Base-by-base conservation (phyloP, 1,140 invertebrate genomes). In the Drosophila setifemur region DNA sequence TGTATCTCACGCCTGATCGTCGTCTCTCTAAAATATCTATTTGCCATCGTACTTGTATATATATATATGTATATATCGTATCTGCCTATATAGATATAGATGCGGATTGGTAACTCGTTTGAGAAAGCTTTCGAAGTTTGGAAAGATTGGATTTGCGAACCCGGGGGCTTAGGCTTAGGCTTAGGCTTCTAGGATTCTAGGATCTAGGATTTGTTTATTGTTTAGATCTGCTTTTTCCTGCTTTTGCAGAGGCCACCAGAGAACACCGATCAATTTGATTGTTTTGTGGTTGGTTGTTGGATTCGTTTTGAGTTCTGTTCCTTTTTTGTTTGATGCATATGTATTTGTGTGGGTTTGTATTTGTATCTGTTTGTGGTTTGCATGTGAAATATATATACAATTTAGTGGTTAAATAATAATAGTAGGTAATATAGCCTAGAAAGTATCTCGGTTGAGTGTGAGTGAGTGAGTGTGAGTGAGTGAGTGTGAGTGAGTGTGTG, bases 311-410 rank as follows among this genome's bases (percentile, higher is more conserved):
- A 31, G n/a, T 31, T 11, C 5, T 33, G 4, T 33, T 14, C 14
- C 7, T 33, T 37, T 54, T 25, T 33, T 21, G 23, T 55, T 19
- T 2, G 14, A 37, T 16, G 33, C 49, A 54, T 58, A 66, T 29
- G n/a, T n/a, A n/a, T 57, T 35, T 55, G 18, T 68, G 45, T 14
- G 18, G n/a, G 52, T 50, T 43, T 67, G 37, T 69, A 69, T 69
- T 57, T 55, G n/a, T n/a, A 55, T 25, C 25, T 14, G 42, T 26
- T 55, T 16, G 40, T 45, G 28, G 40, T 58, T 35, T 57, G n/a
- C 54, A 21, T 18, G 19, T 69, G 42, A 48, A 61, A 39, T 19
- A 72, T 71, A 71, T 72, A 25, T 72, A 72, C 69, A 72, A 3
- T 68, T 48, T 48, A 37, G 33, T 2, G 33, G 14, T 33, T 33